Evolutionary conservation across 2,888 invertebrate species (phyloP).

Genomic region (Vanessa cardui): DNA sequence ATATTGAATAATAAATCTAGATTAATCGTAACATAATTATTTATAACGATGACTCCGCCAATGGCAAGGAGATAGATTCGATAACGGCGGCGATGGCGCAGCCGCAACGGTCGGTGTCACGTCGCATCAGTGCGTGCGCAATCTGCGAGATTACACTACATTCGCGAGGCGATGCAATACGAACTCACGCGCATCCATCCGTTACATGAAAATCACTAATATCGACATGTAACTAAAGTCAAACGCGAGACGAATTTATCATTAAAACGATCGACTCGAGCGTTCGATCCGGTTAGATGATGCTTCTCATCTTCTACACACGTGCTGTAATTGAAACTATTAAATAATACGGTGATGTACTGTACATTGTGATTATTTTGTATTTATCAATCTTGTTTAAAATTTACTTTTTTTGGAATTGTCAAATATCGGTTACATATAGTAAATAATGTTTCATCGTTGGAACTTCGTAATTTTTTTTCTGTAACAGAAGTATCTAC

Average conservation of each 20-base stretch:
- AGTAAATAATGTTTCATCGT: too few species aligned
- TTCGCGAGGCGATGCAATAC: constrained; percentile 34
- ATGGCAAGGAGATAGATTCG: constrained; percentile 6
- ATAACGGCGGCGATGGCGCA: constrained; percentile 27
- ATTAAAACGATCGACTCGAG: constrained; percentile 60
- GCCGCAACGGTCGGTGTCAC: constrained; percentile 44
- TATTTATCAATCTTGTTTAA: too few species aligned
- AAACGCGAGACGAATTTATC: constrained; percentile 66
- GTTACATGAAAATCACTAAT: constrained; percentile 63
- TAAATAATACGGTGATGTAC: background rate
- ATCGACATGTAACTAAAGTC: constrained; percentile 73
- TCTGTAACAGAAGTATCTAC: too few species aligned
- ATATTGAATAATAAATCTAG: background rate
- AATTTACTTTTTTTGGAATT: too few species aligned
- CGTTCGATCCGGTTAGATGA: constrained; percentile 39
- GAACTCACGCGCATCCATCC: constrained; percentile 53
- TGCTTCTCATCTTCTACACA: background rate
- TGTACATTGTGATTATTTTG: too few species aligned
- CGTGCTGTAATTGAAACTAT: constrained; percentile 11
- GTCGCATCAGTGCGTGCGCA: constrained; percentile 63
- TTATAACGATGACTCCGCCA: background rate
- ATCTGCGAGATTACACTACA: constrained; percentile 52
- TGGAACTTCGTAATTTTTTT: too few species aligned
- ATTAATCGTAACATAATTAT: constrained; percentile 3
- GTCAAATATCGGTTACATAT: too few species aligned